A percentile compares a stretch with the other conserved stretches of the same genome.
These are phyloP conservation scores for Microctenopoma steveboyesi DNA, from an alignment of 2,797 vertebrate genomes.

Conservation along the genomic window DNA sequence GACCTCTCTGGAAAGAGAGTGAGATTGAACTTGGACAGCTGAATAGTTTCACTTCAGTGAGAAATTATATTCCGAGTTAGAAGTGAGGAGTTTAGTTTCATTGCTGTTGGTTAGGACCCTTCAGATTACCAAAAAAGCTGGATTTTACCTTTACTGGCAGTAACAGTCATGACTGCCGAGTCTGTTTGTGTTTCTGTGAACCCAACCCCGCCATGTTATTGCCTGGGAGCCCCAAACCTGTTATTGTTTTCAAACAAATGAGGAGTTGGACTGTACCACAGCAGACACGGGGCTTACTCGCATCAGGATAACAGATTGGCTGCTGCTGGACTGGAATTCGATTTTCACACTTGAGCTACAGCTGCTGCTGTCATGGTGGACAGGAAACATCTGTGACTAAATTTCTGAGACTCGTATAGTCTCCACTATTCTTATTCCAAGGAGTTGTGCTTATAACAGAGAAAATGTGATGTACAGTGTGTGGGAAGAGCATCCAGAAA, in stretches of 20 bases:
- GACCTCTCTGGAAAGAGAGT: conserved; percentile 47
- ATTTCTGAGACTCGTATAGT: conserved; percentile 26
- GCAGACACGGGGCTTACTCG: conserved; percentile 42
- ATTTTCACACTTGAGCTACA: conserved; percentile 50
- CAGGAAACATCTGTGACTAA: conserved; percentile 43
- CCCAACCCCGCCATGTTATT: conserved; percentile 60
- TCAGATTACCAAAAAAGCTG: conserved; percentile 22
- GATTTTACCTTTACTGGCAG: conserved; percentile 35
- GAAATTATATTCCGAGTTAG: conserved; percentile 36
- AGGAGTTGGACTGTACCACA: conserved; percentile 52
- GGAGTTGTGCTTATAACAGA: conserved; percentile 29
- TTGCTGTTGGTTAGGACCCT: conserved; percentile 20
- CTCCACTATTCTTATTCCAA: conserved; percentile 23
- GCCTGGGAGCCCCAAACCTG: conserved; percentile 62
- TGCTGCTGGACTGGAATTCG: conserved; percentile 52
- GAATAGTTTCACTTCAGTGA: conserved; percentile 27
- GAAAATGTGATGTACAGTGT: conserved; percentile 53
- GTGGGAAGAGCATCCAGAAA: conserved; percentile 42
- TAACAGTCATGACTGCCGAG: conserved; percentile 27
- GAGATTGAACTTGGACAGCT: conserved; percentile 47
- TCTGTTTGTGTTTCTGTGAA: conserved; percentile 60
- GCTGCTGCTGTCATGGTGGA: conserved; percentile 34
- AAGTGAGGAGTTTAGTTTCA: conserved; percentile 32
- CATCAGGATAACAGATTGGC: conserved; percentile 59
- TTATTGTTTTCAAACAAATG: conserved; percentile 76